Conservation (phyloP, 2,797 vertebrate species). For the Xyrichtys novacula region DNA sequence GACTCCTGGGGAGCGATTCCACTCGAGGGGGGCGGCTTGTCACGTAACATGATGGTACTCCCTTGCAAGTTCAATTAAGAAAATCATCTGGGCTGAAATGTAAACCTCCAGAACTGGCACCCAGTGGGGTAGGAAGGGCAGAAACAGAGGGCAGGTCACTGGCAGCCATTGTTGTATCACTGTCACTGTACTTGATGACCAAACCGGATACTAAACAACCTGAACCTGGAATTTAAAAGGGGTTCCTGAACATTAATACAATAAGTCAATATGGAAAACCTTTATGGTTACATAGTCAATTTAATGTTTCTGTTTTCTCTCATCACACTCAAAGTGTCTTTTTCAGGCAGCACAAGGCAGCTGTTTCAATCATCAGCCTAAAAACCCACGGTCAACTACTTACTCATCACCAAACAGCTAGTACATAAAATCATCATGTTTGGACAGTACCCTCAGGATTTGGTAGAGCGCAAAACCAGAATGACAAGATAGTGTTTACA, state of each 20-base stretch:
- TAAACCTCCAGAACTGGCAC: conserved; percentile 40
- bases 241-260: too few species aligned
- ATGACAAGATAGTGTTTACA: neutral
- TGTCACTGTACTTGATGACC: conserved; percentile 28
- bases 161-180: conserved; percentile 20
- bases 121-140: conserved; percentile 36
- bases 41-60: conserved; percentile 67
- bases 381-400: neutral
- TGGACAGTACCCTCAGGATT: neutral
- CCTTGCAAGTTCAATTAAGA: conserved; percentile 71
- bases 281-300: too few species aligned
- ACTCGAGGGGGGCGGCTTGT: conserved; percentile 38
- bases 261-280: too few species aligned
- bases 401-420: neutral
- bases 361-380: neutral
- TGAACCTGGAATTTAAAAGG: neutral
- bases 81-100: conserved; percentile 72
- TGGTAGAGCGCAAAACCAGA: neutral
- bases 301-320: too few species aligned
- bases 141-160: conserved; percentile 15
- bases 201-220: conserved; percentile 32
- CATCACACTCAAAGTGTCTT: neutral
- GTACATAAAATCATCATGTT: neutral
- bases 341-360: neutral
- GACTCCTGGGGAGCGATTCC: conserved; percentile 64